Evolutionary conservation across 2,888 invertebrate genomes (phyloP), one percentile per base, ranked within the genome.

Genomic region (Perithous albicinctus): DNA sequence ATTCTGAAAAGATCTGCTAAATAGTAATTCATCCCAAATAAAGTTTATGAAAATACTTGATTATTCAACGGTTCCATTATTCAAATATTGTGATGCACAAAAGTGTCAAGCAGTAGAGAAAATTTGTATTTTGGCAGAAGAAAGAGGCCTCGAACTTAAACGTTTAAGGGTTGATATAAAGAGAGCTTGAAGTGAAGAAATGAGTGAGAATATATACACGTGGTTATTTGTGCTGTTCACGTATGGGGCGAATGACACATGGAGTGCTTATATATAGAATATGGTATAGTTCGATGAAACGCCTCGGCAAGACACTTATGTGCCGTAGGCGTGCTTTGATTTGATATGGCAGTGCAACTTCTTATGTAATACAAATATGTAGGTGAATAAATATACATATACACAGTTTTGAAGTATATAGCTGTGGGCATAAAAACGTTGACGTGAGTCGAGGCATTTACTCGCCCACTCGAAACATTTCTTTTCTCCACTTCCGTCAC

Each of bases 271-370:
- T 59, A 32, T 59, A 15, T 59, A 59, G 59, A 29, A 59, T n/a
- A n/a, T 8, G 29, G 26, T 32, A 32, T 20, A 48, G 32, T 59
- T 74, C 38, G 38, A 38, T 54, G 56, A 46, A 56, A 43, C 56
- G 56, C 43, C 64, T 43, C 75, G 10, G 3, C n/a, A 29, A 35
- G 20, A 56, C 43, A 43, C 20, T 66, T 26, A 29, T 18, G 10
- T 29, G 32, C 56, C 56, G 18, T n/a, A 26, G 32, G 8, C 75
- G 56, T 66, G 66, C 43, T 46, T 8, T 32, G 41, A 59, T 35
- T 56, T 66, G 41, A 29, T 66, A 56, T 35, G 35, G 12, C 23
- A 66, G 26, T 32, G 35, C 5, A 56, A 15, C 8, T 56, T 66
- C 54, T 66, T 46, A n/a, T 35, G 48, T 18, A 66, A 56, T 56